phyloP scores from a whole-genome alignment of 2,113 vertebrate genomes.

The Zosterops borbonicus region DNA sequence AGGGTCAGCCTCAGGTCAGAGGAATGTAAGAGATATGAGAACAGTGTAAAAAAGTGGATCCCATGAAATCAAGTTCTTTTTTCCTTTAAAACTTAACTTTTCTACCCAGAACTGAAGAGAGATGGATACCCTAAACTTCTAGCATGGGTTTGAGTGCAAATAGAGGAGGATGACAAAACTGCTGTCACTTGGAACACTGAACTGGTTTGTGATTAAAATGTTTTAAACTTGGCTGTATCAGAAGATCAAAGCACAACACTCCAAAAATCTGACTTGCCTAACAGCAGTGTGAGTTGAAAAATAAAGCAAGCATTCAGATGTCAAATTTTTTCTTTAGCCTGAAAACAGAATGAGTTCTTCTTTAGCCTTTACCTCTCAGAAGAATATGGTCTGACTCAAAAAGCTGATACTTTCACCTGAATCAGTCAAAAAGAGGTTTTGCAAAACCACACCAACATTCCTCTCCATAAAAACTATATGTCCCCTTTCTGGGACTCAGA shows the following conservation, averaged over 20 bases:
- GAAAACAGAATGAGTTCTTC: background rate
- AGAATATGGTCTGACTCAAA: background rate
- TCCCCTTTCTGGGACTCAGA: background rate
- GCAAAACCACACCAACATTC: background rate
- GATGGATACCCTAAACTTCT: background rate
- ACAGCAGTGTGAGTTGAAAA: background rate
- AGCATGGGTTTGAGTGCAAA: background rate
- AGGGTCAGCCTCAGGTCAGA: background rate
- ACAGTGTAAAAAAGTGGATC: background rate
- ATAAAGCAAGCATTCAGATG: background rate
- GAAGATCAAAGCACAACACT: background rate
- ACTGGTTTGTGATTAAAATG: background rate
- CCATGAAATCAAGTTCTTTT: background rate
- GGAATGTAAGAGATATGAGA: background rate
- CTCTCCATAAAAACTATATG: background rate
- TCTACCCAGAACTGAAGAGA: background rate
- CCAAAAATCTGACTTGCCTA: background rate
- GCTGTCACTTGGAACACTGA: background rate
- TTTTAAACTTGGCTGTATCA: background rate
- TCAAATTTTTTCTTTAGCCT: background rate
- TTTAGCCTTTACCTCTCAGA: background rate
- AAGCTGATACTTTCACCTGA: background rate
- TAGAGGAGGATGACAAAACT: background rate
- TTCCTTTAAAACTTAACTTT: background rate
- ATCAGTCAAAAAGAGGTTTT: background rate